phyloP scores from a whole-genome alignment of 2,113 vertebrate species.

The Vulpes vulpes region DNA sequence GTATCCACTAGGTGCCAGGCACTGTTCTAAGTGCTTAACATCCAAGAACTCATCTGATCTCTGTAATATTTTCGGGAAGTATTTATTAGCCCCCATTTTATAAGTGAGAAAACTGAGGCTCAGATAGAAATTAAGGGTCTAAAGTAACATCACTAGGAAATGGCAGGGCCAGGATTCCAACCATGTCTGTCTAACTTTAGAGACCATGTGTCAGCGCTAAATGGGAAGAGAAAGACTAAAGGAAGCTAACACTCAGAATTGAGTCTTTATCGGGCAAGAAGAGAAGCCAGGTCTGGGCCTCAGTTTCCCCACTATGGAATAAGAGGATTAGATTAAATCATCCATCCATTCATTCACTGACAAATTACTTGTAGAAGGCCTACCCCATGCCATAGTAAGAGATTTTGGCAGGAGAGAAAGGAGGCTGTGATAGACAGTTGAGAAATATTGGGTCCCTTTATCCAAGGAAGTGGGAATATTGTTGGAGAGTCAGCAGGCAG shows the following conservation, averaged over 20 bases:
- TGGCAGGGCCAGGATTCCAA: constrained; percentile 37
- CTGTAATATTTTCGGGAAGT: constrained; percentile 38
- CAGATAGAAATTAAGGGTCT: constrained; percentile 22
- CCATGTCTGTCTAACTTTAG: constrained; percentile 15
- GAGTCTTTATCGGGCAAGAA: constrained; percentile 31
- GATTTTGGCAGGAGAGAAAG: not conserved
- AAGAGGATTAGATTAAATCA: not conserved
- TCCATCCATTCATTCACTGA: constrained; percentile 35
- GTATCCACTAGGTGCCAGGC: not conserved
- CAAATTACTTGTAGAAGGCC: not conserved
- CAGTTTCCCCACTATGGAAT: not conserved
- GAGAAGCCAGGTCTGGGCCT: constrained; percentile 17
- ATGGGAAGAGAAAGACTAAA: constrained; percentile 29
- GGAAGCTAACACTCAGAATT: constrained; percentile 47
- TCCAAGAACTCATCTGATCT: not conserved
- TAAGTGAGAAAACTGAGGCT: constrained; percentile 45
- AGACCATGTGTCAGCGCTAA: not conserved
- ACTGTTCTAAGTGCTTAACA: not conserved
- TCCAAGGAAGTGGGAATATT: constrained; percentile 22
- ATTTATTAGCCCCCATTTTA: constrained; percentile 21
- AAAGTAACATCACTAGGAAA: not conserved
- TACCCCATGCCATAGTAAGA: not conserved
- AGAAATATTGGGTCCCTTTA: constrained; percentile 58
- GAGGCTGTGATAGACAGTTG: not conserved
- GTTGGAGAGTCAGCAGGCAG: not conserved